Percentiles rank a stretch among this genome's conserved stretches.
These are phyloP conservation scores for Polyodon spathula DNA, from an alignment of 2,113 vertebrate genomes.

Conservation along the genomic window DNA sequence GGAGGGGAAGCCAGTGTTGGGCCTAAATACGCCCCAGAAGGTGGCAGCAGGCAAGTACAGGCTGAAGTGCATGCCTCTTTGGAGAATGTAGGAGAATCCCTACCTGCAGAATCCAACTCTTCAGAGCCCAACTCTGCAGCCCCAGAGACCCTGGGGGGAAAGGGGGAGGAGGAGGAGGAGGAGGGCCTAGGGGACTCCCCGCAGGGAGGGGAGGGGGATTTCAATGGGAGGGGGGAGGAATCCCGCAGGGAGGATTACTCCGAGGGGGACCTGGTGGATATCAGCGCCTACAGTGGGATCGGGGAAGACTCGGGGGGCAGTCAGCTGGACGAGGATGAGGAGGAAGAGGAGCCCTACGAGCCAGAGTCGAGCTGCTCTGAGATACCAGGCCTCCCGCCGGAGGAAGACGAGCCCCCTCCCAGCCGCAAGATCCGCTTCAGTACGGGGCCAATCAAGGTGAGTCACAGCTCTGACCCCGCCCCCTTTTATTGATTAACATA, in stretches of 20 bases:
- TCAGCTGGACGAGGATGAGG: conserved; percentile 82
- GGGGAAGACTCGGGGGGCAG: conserved; percentile 84
- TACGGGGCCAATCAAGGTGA: conserved; percentile 82
- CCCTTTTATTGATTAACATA: too few relatives aligned
- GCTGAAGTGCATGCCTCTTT: conserved; percentile 51
- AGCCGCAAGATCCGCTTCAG: conserved; percentile 90
- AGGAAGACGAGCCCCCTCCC: conserved; percentile 69
- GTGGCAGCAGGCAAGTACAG: conserved; percentile 42
- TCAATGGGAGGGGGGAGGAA: conserved; percentile 40
- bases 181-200: conserved; percentile 12
- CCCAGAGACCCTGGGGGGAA: neutral
- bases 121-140: conserved; percentile 27
- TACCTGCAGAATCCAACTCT: conserved; percentile 20
- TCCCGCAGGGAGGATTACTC: conserved; percentile 75
- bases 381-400: conserved; percentile 72
- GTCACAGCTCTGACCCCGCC: conserved; percentile 19
- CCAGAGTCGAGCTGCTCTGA: conserved; percentile 79
- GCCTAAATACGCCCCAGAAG: conserved; percentile 28
- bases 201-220: conserved; percentile 29
- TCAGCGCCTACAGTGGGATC: conserved; percentile 83
- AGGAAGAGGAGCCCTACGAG: conserved; percentile 61
- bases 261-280: conserved; percentile 77
- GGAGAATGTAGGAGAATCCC: conserved; percentile 42
- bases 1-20: conserved; percentile 15
- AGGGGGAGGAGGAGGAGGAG: conserved; percentile 31